Evolutionary conservation across 2,888 invertebrate species (phyloP), one percentile per base, ranked within the genome.

Genomic region (Tineola bisselliella): DNA sequence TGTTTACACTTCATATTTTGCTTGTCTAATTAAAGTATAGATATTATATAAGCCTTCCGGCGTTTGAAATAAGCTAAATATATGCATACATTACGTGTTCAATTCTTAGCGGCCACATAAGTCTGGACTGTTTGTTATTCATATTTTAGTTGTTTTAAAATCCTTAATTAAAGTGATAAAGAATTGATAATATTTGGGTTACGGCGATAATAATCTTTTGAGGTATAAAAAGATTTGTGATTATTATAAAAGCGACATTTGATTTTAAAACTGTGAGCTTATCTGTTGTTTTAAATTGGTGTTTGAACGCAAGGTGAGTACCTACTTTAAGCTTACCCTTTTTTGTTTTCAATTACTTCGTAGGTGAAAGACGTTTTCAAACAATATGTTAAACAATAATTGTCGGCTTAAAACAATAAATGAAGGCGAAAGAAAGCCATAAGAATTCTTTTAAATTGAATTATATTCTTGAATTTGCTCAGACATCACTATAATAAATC

Each of bases 221-320:
- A 8, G 12, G n/a, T 54, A 54, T 54, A 54, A 25, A n/a, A 54
- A 54, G 54, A 54, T 54, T 54, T 18, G 54, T 54, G 54, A 54
- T 25, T 25, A 54, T n/a, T 12, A 54, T 54, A 54, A 19, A 8
- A 48, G 48, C 15, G 17, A 15, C 15, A 48, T 48, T 48, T 48
- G 48, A 48, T 48, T 48, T 48, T n/a, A 38, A 38, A 38, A 38
- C 38, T 31, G 5, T 31, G 31, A 12, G 38, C 10, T 38, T 38
- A 38, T 38, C 6, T 48, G 15, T 48, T 17, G 48, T 48, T 25
- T 5, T 5, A 15, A 15, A 48, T 17, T n/a, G 17, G 6, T 48
- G 48, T 48, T 43, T 43, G 3, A 15, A 48, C 13, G n/a, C 8
- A 48, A 10, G 2, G 13, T 48, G 15, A 48, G 17, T 48, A 17